Percentiles rank a stretch among this genome's conserved stretches.
Conservation (phyloP, 2,888 invertebrate species). For the Drepana falcataria region DNA sequence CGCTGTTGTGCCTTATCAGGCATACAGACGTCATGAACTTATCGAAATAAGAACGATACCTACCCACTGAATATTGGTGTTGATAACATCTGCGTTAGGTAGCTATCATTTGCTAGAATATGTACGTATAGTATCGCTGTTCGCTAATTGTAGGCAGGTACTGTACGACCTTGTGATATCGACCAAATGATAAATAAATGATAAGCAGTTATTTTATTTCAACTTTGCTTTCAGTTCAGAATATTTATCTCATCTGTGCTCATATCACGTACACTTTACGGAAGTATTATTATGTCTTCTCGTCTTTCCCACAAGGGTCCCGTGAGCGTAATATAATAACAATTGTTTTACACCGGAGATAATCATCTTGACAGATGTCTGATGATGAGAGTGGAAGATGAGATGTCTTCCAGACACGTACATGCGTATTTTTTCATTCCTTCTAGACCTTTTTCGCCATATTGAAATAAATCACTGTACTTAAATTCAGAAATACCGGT, state of each 20-base stretch:
- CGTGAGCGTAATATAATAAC: too few relatives aligned
- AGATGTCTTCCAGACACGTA: too few relatives aligned
- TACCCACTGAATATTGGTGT: background rate
- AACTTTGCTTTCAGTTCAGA: background rate
- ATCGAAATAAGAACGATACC: background rate
- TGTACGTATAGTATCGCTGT: background rate
- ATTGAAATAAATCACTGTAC: too few relatives aligned
- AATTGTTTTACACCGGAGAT: too few relatives aligned
- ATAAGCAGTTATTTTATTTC: background rate
- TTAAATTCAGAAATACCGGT: too few relatives aligned
- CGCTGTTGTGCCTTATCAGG: background rate
- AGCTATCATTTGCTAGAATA: background rate
- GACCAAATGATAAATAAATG: background rate
- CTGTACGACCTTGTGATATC: conserved; percentile 8
- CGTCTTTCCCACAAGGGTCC: too few relatives aligned
- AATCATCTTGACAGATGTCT: too few relatives aligned
- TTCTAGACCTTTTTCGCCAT: too few relatives aligned
- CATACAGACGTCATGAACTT: background rate
- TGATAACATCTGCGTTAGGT: background rate
- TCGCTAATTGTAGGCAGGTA: background rate
- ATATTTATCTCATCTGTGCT: background rate
- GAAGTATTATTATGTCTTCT: too few relatives aligned
- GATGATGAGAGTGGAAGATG: too few relatives aligned
- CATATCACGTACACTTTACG: too few relatives aligned
- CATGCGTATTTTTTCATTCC: too few relatives aligned